Conservation (phyloP, 2,797 vertebrate genomes). For the Corythornis leucogaster region DNA sequence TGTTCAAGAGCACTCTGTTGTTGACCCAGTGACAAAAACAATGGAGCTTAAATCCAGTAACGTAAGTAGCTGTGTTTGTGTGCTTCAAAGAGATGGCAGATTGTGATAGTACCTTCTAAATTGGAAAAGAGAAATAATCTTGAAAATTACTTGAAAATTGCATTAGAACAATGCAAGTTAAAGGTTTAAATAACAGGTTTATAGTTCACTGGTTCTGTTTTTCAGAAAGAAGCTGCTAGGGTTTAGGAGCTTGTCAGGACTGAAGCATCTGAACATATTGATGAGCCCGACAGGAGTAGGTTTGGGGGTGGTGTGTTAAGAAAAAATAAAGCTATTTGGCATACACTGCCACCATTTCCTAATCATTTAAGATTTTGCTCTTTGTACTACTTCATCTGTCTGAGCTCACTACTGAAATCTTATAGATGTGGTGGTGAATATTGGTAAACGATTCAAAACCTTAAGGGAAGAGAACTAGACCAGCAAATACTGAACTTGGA, state of each 20-base stretch:
- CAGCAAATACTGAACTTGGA: not conserved
- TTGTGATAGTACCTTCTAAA: not conserved
- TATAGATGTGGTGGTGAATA: not conserved
- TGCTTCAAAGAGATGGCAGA: not conserved
- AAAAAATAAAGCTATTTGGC: not conserved
- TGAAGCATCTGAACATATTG: not conserved
- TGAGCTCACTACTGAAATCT: not conserved
- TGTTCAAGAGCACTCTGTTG: slow-evolving; percentile 92
- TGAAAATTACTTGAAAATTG: not conserved
- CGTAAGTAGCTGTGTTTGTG: slow-evolving; percentile 82
- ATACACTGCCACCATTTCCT: not conserved
- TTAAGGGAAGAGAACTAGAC: not conserved
- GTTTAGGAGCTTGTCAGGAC: not conserved
- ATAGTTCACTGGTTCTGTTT: not conserved
- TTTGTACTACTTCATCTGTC: not conserved
- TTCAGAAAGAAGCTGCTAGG: not conserved
- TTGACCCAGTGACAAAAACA: slow-evolving; percentile 88
- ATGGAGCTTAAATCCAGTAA: slow-evolving; percentile 95
- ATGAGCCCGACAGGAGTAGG: not conserved
- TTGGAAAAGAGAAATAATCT: not conserved
- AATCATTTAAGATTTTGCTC: not conserved
- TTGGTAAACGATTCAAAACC: not conserved
- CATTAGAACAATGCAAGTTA: not conserved
- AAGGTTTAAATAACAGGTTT: not conserved
- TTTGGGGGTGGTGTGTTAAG: not conserved